Percentiles rank a stretch among this genome's conserved stretches.
Conservation (phyloP, 2,113 vertebrate species). For the Sciurus niger region DNA sequence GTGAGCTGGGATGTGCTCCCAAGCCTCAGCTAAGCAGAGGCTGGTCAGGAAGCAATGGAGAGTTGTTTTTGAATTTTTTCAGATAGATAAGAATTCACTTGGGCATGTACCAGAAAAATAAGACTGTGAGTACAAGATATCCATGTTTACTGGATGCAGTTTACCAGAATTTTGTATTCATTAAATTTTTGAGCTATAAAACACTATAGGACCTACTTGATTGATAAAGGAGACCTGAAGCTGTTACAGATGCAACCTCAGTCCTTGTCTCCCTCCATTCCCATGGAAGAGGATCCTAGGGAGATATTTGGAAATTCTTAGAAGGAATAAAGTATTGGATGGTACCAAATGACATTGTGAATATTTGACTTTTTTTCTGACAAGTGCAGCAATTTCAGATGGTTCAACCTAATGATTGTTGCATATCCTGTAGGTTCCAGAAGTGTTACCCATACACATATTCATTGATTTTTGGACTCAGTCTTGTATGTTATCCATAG, state of each 20-base stretch:
- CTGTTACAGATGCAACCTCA: background rate
- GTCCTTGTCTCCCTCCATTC: background rate
- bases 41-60: background rate
- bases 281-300: background rate
- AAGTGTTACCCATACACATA: background rate
- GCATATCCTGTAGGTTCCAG: background rate
- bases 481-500: background rate
- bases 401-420: background rate
- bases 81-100: background rate
- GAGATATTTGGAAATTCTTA: background rate
- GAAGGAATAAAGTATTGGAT: background rate
- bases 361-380: background rate
- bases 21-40: background rate
- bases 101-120: slow-evolving; percentile 10
- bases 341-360: background rate
- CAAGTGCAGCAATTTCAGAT: background rate
- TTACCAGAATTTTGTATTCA: background rate
- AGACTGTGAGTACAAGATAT: background rate
- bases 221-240: background rate
- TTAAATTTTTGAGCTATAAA: background rate
- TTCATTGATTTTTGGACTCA: background rate
- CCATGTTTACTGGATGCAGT: background rate
- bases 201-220: background rate
- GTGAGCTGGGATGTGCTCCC: slow-evolving; percentile 64
- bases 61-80: background rate